Conservation (phyloP, 2,113 vertebrate genomes). For the Herpailurus yagouaroundi region DNA sequence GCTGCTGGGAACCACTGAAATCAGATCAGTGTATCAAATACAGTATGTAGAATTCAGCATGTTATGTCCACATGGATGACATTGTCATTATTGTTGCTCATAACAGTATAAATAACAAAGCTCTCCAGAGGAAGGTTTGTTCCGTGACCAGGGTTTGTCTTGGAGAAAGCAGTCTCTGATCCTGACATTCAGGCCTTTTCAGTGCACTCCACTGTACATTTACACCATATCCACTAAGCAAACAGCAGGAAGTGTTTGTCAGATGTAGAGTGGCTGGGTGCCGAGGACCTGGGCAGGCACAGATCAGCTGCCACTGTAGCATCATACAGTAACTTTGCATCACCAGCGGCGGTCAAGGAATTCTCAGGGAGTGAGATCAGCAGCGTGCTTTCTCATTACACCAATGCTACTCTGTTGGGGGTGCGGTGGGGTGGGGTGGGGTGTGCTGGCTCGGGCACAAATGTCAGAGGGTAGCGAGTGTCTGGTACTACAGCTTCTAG, state of each 20-base stretch:
- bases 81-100: background rate
- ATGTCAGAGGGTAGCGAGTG: background rate
- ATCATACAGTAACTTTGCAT: fast-evolving
- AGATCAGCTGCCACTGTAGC: too few relatives aligned
- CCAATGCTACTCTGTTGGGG: background rate
- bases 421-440: fast-evolving
- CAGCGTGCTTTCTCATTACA: background rate
- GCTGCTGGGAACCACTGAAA: background rate
- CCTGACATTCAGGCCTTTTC: background rate
- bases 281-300: background rate
- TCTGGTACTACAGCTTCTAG: background rate
- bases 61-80: background rate
- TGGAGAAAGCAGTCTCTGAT: background rate
- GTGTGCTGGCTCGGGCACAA: background rate
- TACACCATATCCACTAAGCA: background rate
- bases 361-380: background rate
- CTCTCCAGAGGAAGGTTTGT: background rate
- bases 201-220: background rate
- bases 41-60: background rate
- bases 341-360: background rate
- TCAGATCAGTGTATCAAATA: background rate
- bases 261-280: background rate
- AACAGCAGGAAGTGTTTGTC: background rate
- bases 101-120: background rate
- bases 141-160: background rate